phyloP scores from a whole-genome alignment of 2,888 invertebrate genomes.

The Plemyria rubiginata region DNA sequence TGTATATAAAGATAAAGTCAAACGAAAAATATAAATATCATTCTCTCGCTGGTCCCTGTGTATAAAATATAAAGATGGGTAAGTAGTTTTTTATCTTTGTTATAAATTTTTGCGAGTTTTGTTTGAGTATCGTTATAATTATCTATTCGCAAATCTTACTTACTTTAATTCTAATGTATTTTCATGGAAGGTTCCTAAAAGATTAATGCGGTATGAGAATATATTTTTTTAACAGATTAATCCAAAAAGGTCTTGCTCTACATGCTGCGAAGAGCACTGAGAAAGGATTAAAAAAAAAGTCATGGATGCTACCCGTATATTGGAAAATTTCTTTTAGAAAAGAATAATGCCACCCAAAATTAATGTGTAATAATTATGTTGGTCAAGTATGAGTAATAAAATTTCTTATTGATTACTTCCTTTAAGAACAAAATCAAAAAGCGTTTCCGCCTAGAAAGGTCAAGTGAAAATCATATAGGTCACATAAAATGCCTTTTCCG shows the following conservation, averaged over 20 bases:
- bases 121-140: too few species aligned
- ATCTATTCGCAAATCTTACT: too few species aligned
- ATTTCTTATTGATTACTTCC: slow-evolving; percentile 38
- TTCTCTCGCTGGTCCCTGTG: too few species aligned
- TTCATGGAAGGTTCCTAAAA: too few species aligned
- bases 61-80: too few species aligned
- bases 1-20: background rate
- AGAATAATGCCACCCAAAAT: slow-evolving; percentile 6
- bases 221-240: too few species aligned
- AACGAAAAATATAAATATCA: background rate
- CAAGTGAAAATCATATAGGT: slow-evolving; percentile 43
- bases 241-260: too few species aligned
- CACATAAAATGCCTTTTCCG: slow-evolving; percentile 27
- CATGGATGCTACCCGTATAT: background rate
- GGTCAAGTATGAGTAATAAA: slow-evolving; percentile 26
- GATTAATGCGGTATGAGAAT: too few species aligned
- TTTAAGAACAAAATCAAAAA: slow-evolving; percentile 26
- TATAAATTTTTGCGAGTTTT: too few species aligned
- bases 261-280: too few species aligned
- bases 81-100: too few species aligned
- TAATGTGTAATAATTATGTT: background rate
- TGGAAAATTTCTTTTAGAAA: background rate
- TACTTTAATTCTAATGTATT: too few species aligned
- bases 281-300: background rate
- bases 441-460: slow-evolving; percentile 33